Base-by-base conservation (phyloP, 2,797 vertebrate species). In the Falco columbarius region DNA sequence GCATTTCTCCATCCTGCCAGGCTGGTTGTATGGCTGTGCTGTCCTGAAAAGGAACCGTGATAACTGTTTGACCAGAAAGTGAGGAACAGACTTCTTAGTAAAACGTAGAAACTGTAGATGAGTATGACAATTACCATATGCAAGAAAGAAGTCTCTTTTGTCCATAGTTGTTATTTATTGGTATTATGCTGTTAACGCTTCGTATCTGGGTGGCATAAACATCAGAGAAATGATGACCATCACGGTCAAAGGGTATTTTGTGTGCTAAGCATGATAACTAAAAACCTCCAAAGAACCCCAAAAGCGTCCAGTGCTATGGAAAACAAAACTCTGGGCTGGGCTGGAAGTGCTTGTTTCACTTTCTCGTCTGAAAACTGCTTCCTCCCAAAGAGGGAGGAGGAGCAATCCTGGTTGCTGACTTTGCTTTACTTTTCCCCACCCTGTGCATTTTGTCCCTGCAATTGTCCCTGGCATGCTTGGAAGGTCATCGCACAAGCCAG, bases 181-280 rank as follows among this genome's bases (percentile, higher is more conserved):
- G 10, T n/a, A 18, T 75, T 71, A 18, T 19, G 38, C 38, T 61
- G 1, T 75, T 91, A 46, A 49, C 8, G 10, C 16, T 46, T 77
- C 6, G 2, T 68, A 32, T 38, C 34, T 73, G 26, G 26, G 14
- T 54, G 72, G 46, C 11, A 42, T 26, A 71, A 77, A 55, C 14
- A 9, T 49, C 2, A 3, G 18, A 38, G 77, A 81, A 83, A 38
- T 27, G 0, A 22, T 24, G 5, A 10, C 30, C 4, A 1, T 54
- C 13, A 1, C 21, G 22, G 59, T 80, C 32, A 84, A 61, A 74
- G 32, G 17, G 17, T 73, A 26, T 77, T 92, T 77, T 68, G 46
- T 79, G 11, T 26, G 9, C 47, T n/a, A 74, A 70, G 13, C 2
- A 2, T 44, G 46, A 42, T 47, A 79, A 87, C 66, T 70, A 49